Percentiles rank a stretch among this genome's conserved stretches.
These are phyloP conservation scores for Antedon mediterranea DNA, from an alignment of 53 echinoderm and acorn worm genomes.

Conservation along the genomic window DNA sequence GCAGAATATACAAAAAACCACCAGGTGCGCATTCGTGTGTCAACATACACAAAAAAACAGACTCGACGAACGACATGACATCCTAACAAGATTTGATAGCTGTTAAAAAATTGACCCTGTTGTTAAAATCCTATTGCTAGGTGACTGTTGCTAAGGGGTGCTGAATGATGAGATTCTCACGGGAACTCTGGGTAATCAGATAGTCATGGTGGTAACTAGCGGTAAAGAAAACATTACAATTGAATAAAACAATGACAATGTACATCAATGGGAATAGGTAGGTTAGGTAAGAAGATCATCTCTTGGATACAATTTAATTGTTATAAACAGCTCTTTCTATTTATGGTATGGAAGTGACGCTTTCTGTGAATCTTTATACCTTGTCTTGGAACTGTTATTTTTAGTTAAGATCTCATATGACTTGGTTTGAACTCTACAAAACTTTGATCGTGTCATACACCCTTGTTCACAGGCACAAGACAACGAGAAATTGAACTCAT, in stretches of 20 bases:
- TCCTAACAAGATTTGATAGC: neutral
- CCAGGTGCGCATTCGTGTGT: neutral
- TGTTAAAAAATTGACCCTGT: constrained; percentile 1
- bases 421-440: too few species aligned
- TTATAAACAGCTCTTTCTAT: too few species aligned
- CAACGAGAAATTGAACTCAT: too few species aligned
- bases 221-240: neutral
- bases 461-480: too few species aligned
- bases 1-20: neutral
- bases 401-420: too few species aligned
- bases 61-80: neutral
- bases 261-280: neutral
- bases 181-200: neutral
- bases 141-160: neutral
- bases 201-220: neutral
- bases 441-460: too few species aligned
- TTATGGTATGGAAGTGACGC: too few species aligned
- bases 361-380: too few species aligned
- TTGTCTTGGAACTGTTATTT: too few species aligned
- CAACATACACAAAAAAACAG: neutral
- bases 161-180: neutral
- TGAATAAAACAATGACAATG: neutral
- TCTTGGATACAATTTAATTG: too few species aligned
- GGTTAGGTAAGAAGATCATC: too few species aligned
- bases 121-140: neutral